Base-by-base conservation (phyloP, 2,797 vertebrate species). In the Tenualosa thibaudeaui region DNA sequence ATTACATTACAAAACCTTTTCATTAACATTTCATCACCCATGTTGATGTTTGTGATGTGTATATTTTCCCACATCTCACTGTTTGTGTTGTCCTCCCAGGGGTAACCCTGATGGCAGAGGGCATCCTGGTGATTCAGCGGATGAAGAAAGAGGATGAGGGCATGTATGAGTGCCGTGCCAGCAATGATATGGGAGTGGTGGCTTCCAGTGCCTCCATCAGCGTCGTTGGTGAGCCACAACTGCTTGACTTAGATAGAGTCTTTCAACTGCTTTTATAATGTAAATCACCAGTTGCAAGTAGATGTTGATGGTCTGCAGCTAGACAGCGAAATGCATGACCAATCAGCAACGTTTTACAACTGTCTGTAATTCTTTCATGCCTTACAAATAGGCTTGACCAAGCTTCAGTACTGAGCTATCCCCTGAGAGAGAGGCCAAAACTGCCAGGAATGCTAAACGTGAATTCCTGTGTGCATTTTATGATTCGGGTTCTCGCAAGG, bases 81-180 rank as follows among this genome's bases (percentile, higher is more conserved):
- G 75, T 65, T 10, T 54, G 3, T 58, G 17, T 22, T 5, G 91
- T 56, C 85, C 43, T 87, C 89, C 4, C 93, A 99, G 98, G 97
- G 84, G 96, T 98, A 89, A 95, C 94, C 10, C 91, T 96, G 83
- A 89, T 92, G 88, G 89, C 94, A 12, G 93, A 96, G 2, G 96
- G 96, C 0, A 87, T 89, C 19, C 92, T 98, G 90, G 94, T 94
- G 86, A 98, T 98, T 6, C 97, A 97, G 86, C 93, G 97, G 89
- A 96, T 98, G 88, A 98, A 97, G 91, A 98, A 97, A 91, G 97
- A 98, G 0, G 98, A 98, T 0, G 97, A 98, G 90, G 98, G 98
- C 54, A 88, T 95, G 81, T 99, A 99, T 0, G 94, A 97, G 89
- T 99, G 98, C 88, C 83, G 54, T 12, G 98, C 97, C 4, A 93